A percentile compares a stretch with the other conserved stretches of the same genome.
Evolutionary conservation across 37 sponge, comb jelly and placozoan species (phyloP).

Genomic region (Petrosia ficiformis): DNA sequence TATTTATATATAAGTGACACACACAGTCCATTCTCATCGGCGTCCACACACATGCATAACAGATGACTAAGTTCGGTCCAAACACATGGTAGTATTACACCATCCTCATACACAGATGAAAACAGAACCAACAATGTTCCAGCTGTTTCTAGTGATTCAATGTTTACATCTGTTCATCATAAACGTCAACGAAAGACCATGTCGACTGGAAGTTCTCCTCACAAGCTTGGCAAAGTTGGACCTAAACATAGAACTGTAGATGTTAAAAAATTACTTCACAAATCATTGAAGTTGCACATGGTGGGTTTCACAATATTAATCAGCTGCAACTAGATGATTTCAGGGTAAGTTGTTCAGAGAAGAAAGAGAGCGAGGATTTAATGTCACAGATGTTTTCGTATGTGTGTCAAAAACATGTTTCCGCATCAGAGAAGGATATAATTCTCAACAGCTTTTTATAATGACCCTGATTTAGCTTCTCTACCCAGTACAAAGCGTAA

Average conservation of each 20-base stretch:
- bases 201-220: background rate
- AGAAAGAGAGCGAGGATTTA: background rate
- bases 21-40: too few species aligned
- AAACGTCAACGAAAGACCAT: background rate
- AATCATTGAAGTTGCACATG: too few species aligned
- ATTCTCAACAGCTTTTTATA: background rate
- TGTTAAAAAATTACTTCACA: too few species aligned
- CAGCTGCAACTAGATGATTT: background rate
- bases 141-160: background rate
- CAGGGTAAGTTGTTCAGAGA: background rate
- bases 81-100: too few species aligned
- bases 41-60: too few species aligned
- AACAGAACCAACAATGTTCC: background rate
- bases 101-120: background rate
- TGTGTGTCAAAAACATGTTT: background rate
- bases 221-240: background rate
- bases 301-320: too few species aligned
- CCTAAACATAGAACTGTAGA: background rate
- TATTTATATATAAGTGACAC: too few species aligned
- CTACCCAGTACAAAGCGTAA: background rate
- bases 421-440: background rate
- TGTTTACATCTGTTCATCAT: background rate
- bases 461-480: constrained; percentile 28
- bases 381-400: constrained; percentile 1
- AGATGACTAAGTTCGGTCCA: too few species aligned